phyloP scores from a whole-genome alignment of 92 coral and sea anemone genomes.

The Anthopleura xanthogrammica region DNA sequence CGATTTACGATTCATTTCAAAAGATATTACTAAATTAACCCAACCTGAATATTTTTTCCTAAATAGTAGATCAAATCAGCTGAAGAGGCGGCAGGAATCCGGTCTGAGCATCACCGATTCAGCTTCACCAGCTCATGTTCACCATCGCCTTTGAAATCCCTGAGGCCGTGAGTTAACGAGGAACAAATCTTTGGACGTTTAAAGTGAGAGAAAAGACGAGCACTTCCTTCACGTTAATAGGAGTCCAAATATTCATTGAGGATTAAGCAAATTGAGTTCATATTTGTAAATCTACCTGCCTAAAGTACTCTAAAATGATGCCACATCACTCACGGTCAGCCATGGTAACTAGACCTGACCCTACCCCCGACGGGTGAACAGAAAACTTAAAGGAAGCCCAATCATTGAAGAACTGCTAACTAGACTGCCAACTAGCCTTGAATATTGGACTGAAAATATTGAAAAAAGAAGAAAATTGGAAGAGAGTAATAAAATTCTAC shows the following conservation, averaged over 20 bases:
- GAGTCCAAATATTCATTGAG: background rate
- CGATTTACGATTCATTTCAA: constrained; percentile 58
- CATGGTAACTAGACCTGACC: constrained; percentile 30
- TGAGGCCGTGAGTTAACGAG: background rate
- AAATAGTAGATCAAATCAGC: constrained; percentile 4
- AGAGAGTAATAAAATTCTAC: too few species aligned
- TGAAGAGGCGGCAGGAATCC: background rate
- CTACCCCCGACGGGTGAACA: background rate
- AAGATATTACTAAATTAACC: constrained; percentile 3
- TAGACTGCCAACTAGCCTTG: too few species aligned
- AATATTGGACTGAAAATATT: too few species aligned
- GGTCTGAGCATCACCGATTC: background rate
- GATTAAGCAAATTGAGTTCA: background rate
- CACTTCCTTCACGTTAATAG: background rate
- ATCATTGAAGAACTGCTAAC: too few species aligned
- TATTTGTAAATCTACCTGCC: background rate
- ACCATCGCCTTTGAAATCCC: background rate
- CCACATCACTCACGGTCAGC: constrained; percentile 39
- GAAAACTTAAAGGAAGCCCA: too few species aligned
- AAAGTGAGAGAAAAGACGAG: background rate
- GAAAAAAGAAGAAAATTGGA: too few species aligned
- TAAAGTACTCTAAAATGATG: background rate
- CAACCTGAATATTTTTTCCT: background rate
- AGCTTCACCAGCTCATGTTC: background rate
- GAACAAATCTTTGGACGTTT: background rate